Base-by-base conservation (phyloP, 2,888 invertebrate species). In the Hetaerina titia region DNA sequence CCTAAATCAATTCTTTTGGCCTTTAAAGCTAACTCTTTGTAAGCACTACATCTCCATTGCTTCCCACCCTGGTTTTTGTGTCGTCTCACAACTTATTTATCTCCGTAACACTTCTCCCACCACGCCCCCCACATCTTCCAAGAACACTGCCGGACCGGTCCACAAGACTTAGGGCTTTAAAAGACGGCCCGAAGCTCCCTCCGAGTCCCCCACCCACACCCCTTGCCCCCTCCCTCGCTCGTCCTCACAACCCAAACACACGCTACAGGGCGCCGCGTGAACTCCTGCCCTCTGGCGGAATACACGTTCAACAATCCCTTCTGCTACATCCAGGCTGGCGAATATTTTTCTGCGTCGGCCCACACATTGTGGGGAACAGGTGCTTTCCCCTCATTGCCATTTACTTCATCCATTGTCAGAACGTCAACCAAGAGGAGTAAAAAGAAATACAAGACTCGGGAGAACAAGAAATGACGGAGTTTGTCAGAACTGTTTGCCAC, bases 201-300 rank as follows among this genome's bases (percentile, higher is more conserved):
- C 69, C 69, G 45, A 45, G 45, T 22, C 19, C 69, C 17, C 64
- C 19, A n/a, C 69, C 69, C 69, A 6, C 69, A 19, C 7, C 22
- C 69, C 7, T 22, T 22, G 19, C 81, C 81, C 13, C 25, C 31
- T 74, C 6, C n/a, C 81, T 25, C 31, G 25, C 25, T 31, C 81
- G 13, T 81, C 13, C 81, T 11, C 31, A 81, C 25, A 81, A 69
- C 81, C 9, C 81, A 15, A 25, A 7, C n/a, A 13, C 69, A 13
- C 31, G 25, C 13, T 81, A 17, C 19, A n/a, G 90, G 63, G 31
- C 63, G 90, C 90, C 63, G 31, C 25, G 90, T 90, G 63, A 63
- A 90, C 90, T 90, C 60, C 90, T 90, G 90, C 90, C 90, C 90
- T 63, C 90, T 63, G 17, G 90, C 90, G 90, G 90, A 63, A 25